These are phyloP conservation scores for Synergus gifuensis DNA, from an alignment of 2,888 invertebrate species.

Conservation along the genomic window DNA sequence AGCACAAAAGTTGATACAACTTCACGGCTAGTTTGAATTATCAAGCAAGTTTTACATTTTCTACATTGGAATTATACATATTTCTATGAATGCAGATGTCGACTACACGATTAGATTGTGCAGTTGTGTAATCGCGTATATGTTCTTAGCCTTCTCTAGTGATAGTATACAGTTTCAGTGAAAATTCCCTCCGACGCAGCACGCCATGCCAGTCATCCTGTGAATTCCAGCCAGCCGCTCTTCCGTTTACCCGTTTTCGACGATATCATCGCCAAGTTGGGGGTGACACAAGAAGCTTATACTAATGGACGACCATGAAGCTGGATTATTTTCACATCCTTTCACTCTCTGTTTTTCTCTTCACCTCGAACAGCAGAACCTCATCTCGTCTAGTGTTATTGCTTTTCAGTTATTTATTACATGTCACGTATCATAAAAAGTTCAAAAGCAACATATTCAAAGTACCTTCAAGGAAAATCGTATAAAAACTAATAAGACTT, in stretches of 20 bases:
- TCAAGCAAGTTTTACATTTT: neutral
- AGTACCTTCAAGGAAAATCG: neutral
- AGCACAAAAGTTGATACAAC: no score
- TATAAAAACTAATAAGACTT: no score
- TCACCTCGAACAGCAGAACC: conserved; percentile 10
- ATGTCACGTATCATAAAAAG: neutral
- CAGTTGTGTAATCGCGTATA: neutral
- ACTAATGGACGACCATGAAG: conserved; percentile 52
- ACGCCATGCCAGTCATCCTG: conserved; percentile 43
- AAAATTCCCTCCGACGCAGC: conserved; percentile 18
- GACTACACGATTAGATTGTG: conserved; percentile 56
- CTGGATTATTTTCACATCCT: conserved; percentile 54
- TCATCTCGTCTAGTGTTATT: conserved; percentile 20
- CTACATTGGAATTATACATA: conserved; percentile 4
- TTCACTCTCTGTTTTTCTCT: conserved; percentile 43
- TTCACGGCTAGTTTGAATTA: no score
- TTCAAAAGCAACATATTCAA: neutral
- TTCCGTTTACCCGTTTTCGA: conserved; percentile 48
- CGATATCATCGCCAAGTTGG: conserved; percentile 46
- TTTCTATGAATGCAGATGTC: conserved; percentile 59
- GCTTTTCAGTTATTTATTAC: conserved; percentile 10
- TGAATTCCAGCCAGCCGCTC: conserved; percentile 45
- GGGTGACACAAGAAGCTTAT: conserved; percentile 55
- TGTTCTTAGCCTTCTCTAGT: conserved; percentile 9
- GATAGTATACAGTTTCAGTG: conserved; percentile 5